Base-by-base conservation (phyloP, 1,140 invertebrate species). In the Caenorhabditis briggsae region DNA sequence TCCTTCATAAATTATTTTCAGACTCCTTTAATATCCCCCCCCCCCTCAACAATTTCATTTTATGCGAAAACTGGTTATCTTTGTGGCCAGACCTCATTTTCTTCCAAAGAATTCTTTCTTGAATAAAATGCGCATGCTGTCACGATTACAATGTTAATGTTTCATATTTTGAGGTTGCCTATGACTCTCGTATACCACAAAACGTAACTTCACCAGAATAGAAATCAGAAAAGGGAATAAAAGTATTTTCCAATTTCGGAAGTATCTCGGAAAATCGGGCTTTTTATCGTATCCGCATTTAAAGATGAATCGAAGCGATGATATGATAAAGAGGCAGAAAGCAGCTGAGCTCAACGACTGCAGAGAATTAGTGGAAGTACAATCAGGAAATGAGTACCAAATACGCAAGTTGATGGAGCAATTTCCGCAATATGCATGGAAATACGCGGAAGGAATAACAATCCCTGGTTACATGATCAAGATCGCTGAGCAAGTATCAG, bases 381-480 rank as follows among this genome's bases (percentile, higher is more conserved):
- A 33, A 3, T 7, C n/a, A 20, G 70, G 70, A 23, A 11, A 16
- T 2, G 46, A 50, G 20, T 78, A 53, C 23, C 2, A 78, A 14
- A 78, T 78, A 53, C 43, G 70, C 18, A 41, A 78, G n/a, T 78
- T 50, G 20, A 78, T 78, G 25, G 70, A 78, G 14, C 8, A 23
- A 50, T 78, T 50, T 78, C 70, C 70, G 2, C 70, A 78, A 23
- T 78, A n/a, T 16, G 12, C 53, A 46, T 78, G 70, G 70, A 78
- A 78, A 23, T 78, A 78, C 23, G 23, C 70, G 0, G 70, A 78
- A 78, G 70, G 70, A 20, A 7, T 14, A 14, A 78, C 70, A 20
- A 50, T 78, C 18, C 46, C 70, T 14, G 46, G n/a, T 18, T 50
- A 78, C 14, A 12, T 78, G 8, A 50, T 78, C 9, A 78, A 78